Evolutionary conservation across 2,888 invertebrate genomes (phyloP).

Genomic region (Adelphocoris suturalis): DNA sequence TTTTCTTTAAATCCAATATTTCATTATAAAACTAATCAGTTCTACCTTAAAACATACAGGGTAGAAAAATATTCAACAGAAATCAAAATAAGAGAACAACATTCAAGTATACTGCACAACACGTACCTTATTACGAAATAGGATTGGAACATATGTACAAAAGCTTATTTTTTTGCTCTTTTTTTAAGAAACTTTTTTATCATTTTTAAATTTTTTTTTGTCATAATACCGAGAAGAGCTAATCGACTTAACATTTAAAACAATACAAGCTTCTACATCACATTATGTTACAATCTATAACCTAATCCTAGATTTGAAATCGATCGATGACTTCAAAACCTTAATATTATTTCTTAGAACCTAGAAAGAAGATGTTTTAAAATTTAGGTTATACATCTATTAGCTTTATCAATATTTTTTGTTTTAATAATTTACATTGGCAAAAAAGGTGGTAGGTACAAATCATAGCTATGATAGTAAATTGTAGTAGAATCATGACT

Average conservation of each 20-base stretch:
- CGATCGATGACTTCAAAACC: constrained; percentile 74
- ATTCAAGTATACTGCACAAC: constrained; percentile 57
- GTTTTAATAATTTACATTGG: constrained; percentile 58
- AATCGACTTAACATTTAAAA: constrained; percentile 72
- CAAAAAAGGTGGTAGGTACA: constrained; percentile 50
- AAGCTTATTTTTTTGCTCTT: constrained; percentile 60
- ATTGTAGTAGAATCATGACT: constrained; percentile 9
- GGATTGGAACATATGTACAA: constrained; percentile 74
- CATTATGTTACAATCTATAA: constrained; percentile 72
- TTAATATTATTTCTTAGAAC: constrained; percentile 60
- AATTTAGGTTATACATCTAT: constrained; percentile 10
- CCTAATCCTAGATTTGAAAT: constrained; percentile 72
- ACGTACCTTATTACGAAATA: constrained; percentile 70
- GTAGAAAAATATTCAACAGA: constrained; percentile 72
- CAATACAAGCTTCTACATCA: constrained; percentile 75
- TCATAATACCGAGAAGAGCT: constrained; percentile 65
- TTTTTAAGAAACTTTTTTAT: constrained; percentile 6
- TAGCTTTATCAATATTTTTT: constrained; percentile 26
- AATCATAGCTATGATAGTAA: not conserved
- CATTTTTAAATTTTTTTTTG: constrained; percentile 41
- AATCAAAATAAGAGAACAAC: constrained; percentile 41
- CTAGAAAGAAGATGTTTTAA: constrained; percentile 68
- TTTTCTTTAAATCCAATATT: constrained; percentile 49
- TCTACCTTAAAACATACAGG: constrained; percentile 72
- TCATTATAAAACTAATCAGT: constrained; percentile 68